Base-by-base conservation (phyloP, 2,888 invertebrate species). In the Apotomis turbidana region DNA sequence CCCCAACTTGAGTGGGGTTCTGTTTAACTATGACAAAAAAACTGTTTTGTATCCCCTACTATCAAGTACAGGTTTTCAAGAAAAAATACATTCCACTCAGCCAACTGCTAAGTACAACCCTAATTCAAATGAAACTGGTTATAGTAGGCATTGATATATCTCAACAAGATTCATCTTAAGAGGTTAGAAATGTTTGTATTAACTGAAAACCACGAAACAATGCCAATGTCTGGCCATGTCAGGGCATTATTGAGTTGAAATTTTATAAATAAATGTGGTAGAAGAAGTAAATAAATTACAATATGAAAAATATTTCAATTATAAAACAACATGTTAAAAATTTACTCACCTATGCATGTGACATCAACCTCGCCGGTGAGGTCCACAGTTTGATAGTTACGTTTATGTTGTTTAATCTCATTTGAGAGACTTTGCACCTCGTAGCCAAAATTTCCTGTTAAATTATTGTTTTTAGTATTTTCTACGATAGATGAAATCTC, bases 321-420 rank as follows among this genome's bases (percentile, higher is more conserved):
- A 3, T 15, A 52, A 52, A n/a, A 62, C 51, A 3, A 8, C n/a
- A 41, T n/a, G 13, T 27, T 27, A 41, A 41, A 5, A 41, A 6
- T 41, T 41, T 41, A 41, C 62, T 62, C 67, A 71, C 71, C 71
- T 57, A 61, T 71, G 0, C 57, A 27, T 0, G 51, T 57, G 4
- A 27, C 46, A 8, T 62, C 44, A 1, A 68, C 57, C 5, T 82
- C 83, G 2, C 66, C 75, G 0, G 93, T 92, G 66, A 93, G 81
- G 78, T 93, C 93, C 77, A 93, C 90, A 0, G 93, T 93, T 66
- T 89, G 70, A 74, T 81, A 91, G 4, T 57, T 46, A 12, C 27
- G 36, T 0, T 90, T 87, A 70, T 87, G 85, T 5, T 36, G 76
- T 60, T 90, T 88, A 4, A 90, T 88, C 70, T 87, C 79, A 78